phyloP scores from a whole-genome alignment of 2,797 vertebrate genomes.

The Thamnophis elegans region DNA sequence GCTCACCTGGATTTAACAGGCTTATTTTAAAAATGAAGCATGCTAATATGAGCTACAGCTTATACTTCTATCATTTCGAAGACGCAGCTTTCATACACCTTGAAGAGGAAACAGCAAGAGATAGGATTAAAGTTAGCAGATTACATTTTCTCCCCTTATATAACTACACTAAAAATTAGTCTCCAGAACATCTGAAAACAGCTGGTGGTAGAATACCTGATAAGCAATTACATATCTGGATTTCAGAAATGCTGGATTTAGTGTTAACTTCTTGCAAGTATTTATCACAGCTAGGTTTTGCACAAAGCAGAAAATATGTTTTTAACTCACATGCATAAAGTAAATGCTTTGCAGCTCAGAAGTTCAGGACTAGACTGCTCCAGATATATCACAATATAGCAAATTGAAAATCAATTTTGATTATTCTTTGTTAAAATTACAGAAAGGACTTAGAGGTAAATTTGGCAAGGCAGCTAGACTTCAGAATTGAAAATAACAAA shows the following conservation, averaged over 20 bases:
- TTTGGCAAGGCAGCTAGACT: neutral
- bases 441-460: neutral
- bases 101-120: neutral
- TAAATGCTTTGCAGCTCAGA: neutral
- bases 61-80: neutral
- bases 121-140: slow-evolving; percentile 20
- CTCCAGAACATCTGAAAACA: neutral
- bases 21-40: slow-evolving; percentile 27
- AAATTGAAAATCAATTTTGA: neutral
- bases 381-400: neutral
- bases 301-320: neutral
- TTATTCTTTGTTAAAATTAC: neutral
- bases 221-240: slow-evolving; percentile 14
- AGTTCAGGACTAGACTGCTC: neutral
- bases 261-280: neutral
- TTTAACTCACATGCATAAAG: neutral
- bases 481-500: neutral
- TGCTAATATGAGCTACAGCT: neutral
- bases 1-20: slow-evolving; percentile 13
- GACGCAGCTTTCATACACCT: neutral
- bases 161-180: neutral
- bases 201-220: neutral
- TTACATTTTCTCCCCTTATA: slow-evolving; percentile 1
- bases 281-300: neutral
- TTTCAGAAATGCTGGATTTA: neutral